Conservation (phyloP, 2,797 vertebrate genomes). For the Spatula versicolor region DNA sequence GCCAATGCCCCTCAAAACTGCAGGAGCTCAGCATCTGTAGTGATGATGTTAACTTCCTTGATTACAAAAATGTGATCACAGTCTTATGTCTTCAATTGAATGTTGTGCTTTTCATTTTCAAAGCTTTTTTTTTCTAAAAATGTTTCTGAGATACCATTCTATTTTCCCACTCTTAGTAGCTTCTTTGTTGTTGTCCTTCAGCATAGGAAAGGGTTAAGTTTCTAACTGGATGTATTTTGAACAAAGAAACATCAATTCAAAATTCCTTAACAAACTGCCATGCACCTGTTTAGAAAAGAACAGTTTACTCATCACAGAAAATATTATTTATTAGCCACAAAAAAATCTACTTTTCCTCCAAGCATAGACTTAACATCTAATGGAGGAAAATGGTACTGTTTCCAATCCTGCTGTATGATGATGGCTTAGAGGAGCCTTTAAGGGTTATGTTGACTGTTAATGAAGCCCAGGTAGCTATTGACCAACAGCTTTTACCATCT, state of each 20-base stretch:
- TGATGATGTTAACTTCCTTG: background rate
- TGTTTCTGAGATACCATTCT: background rate
- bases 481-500: background rate
- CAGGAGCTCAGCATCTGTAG: conserved; percentile 14
- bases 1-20: background rate
- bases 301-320: background rate
- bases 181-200: background rate
- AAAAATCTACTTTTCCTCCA: background rate
- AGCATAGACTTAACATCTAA: background rate
- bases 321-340: conserved; percentile 11
- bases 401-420: background rate
- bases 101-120: background rate
- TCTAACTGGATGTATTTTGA: background rate
- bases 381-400: background rate
- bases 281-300: background rate
- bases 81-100: background rate
- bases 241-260: background rate
- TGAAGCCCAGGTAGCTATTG: background rate
- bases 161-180: background rate
- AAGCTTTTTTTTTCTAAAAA: background rate
- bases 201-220: background rate
- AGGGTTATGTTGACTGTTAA: background rate
- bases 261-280: conserved; percentile 9
- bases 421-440: background rate
- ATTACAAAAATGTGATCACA: background rate